Evolutionary conservation across 2,888 invertebrate species (phyloP).

Genomic region (Rhyacophila evoluta): DNA sequence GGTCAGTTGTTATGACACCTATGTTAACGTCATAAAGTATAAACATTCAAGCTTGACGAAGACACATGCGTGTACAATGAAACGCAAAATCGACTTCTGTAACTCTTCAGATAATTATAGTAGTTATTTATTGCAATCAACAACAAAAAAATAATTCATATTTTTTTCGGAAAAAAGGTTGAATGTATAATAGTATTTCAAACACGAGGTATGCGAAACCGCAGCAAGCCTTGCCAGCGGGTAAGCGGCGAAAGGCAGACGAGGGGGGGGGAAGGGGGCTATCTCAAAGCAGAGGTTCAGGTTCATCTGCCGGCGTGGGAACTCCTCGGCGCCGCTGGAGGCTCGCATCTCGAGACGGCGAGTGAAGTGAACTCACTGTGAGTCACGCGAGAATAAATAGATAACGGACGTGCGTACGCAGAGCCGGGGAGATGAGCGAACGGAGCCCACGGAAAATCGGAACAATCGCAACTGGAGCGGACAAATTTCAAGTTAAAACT

Average conservation of each 20-base stretch:
- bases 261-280: not conserved
- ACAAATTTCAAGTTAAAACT: not conserved
- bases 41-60: too few relatives aligned
- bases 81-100: too few relatives aligned
- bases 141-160: too few relatives aligned
- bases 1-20: too few relatives aligned
- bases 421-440: not conserved
- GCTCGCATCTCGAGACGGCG: not conserved
- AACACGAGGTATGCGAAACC: not conserved
- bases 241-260: not conserved
- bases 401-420: constrained; percentile 6
- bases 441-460: not conserved
- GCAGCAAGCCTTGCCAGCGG: not conserved
- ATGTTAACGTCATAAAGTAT: too few relatives aligned
- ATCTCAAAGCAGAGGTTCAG: not conserved
- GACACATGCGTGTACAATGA: too few relatives aligned
- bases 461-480: not conserved
- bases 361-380: not conserved
- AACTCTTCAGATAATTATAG: too few relatives aligned
- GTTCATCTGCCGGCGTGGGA: constrained; percentile 42
- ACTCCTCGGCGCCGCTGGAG: constrained; percentile 13
- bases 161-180: too few relatives aligned
- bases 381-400: constrained; percentile 19
- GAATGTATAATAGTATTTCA: too few relatives aligned
- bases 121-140: too few relatives aligned